Evolutionary conservation across 2,113 vertebrate genomes (phyloP).

Genomic region (Rafetus swinhoei): DNA sequence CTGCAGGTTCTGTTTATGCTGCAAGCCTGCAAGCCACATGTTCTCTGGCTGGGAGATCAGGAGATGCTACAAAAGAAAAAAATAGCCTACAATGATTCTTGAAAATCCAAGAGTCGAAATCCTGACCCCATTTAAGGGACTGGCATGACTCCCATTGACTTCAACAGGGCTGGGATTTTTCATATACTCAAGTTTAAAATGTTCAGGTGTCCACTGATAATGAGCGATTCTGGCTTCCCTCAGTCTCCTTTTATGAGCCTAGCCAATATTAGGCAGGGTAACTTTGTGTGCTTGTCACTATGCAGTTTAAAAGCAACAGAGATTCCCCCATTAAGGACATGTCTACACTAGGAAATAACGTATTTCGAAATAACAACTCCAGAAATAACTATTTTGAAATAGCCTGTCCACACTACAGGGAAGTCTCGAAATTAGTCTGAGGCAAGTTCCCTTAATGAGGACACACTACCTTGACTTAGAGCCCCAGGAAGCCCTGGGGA

Average conservation of each 20-base stretch:
- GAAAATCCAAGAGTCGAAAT: neutral
- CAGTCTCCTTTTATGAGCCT: neutral
- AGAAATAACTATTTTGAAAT: too few species aligned
- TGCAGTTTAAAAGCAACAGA: neutral
- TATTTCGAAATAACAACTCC: too few species aligned
- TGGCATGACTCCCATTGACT: neutral
- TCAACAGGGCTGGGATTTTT: neutral
- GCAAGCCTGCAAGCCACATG: neutral
- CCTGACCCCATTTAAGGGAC: too few species aligned
- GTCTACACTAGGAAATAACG: too few species aligned
- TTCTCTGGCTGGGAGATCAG: neutral
- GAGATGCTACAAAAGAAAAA: neutral
- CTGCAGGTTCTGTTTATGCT: neutral
- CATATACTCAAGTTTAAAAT: neutral
- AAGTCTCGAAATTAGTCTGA: too few species aligned
- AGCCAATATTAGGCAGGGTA: neutral
- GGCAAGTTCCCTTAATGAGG: too few species aligned
- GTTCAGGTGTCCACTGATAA: neutral
- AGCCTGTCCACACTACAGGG: too few species aligned
- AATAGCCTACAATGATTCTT: neutral
- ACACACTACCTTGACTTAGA: too few species aligned
- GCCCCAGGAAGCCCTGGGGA: too few species aligned
- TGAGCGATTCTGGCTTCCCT: neutral
- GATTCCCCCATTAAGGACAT: neutral
- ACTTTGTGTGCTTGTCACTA: neutral